Evolutionary conservation across 2,797 vertebrate species (phyloP), one percentile per base, ranked within the genome.

Genomic region (Moxostoma hubbsi): DNA sequence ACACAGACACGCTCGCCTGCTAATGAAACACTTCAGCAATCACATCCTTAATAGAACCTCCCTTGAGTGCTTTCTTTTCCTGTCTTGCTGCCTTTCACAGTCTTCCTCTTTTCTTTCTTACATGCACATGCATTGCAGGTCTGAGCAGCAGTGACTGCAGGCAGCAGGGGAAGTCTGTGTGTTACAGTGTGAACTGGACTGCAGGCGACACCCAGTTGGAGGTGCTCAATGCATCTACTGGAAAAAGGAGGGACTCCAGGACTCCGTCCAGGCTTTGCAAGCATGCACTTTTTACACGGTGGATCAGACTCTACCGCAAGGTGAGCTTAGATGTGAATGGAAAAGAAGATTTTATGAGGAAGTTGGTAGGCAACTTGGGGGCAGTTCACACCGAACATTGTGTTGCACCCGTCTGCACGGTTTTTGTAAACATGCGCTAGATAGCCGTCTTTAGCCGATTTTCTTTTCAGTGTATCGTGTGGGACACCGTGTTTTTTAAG

Each of bases 171-270:
- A 99, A 98, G 85, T 95, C 98, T 5, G 94, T 94, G 0, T 89
- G 94, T 51, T 94, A 97, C 88, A 97, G 97, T 0, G 83, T 97
- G 85, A 99, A 99, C 93, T 99, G 98, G 98, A 93, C 96, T 0
- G 65, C 83, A 66, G 97, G 97, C 1, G 95, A 90, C 1, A 0
- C 87, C 0, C 97, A 97, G 85, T 68, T 97, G 87, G 98, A 99
- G 90, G 92, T 96, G 75, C 89, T 99, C 74, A 96, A 96, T 0
- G 93, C 97, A 2, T 94, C 91, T 0, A 96, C 94, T 0, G 98
- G 98, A 6, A 95, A 93, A 84, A 93, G 93, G 71, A 93, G 90
- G 86, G 94, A 95, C 79, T 94, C 94, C 0, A 97, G 97, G 53
- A 87, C 89, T 0, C 91, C 95, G 0, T 99, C 98, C 0, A 93